Conservation (phyloP, 2,888 invertebrate species). For the Mimumesa dahlbomi region DNA sequence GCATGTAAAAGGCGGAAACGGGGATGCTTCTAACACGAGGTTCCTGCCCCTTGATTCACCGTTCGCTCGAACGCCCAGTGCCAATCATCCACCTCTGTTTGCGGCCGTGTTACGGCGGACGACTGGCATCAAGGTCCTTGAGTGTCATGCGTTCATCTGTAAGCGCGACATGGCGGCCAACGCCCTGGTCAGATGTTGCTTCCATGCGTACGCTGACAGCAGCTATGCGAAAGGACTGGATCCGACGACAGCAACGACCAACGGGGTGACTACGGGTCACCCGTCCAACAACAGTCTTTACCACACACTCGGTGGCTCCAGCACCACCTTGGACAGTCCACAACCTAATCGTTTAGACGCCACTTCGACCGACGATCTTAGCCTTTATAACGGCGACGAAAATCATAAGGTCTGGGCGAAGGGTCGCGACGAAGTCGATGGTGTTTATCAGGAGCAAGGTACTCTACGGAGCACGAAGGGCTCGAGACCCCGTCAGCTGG, state of each 20-base stretch:
- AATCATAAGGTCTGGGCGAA: conserved; percentile 97
- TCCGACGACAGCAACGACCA: conserved; percentile 71
- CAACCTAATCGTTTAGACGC: conserved; percentile 79
- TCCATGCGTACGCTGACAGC: conserved; percentile 98
- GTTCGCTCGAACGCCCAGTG: conserved; percentile 94
- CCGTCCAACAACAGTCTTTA: conserved; percentile 73
- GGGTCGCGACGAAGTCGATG: conserved; percentile 88
- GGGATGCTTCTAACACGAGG: conserved; percentile 87
- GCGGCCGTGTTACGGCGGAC: conserved; percentile 97
- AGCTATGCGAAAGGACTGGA: conserved; percentile 89
- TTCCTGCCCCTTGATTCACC: conserved; percentile 98
- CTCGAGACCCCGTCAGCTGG: conserved; percentile 90
- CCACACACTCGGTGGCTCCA: conserved; percentile 79
- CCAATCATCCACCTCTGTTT: conserved; percentile 97
- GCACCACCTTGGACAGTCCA: conserved; percentile 78
- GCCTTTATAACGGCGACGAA: conserved; percentile 94
- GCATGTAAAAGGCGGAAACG: conserved; percentile 84
- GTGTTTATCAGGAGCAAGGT: conserved; percentile 83
- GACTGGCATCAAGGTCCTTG: conserved; percentile 97
- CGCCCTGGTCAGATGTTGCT: conserved; percentile 97
- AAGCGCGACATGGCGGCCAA: conserved; percentile 98
- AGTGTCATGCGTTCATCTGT: conserved; percentile 99
- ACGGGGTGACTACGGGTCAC: conserved; percentile 72
- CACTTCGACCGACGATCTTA: conserved; percentile 87
- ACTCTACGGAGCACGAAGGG: conserved; percentile 81